Evolutionary conservation across 1,140 invertebrate species (phyloP).

Genomic region (Sycophila sp.): DNA sequence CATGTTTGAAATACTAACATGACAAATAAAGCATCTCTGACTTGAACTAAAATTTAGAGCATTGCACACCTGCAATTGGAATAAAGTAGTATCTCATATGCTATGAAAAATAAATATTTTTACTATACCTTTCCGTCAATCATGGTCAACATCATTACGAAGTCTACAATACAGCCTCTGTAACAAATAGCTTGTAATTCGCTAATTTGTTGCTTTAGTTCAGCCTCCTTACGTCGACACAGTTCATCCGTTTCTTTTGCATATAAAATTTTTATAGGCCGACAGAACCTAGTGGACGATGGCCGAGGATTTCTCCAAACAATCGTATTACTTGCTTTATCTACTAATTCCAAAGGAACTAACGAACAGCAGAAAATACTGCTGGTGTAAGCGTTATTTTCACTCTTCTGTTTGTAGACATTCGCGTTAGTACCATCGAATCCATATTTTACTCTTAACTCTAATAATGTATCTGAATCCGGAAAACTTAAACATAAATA

Average conservation of each 20-base stretch:
- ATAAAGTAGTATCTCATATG: no score
- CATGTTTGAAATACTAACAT: no score
- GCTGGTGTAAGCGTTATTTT: no score
- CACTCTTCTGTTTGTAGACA: neutral
- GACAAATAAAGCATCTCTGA: no score
- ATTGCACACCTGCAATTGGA: neutral
- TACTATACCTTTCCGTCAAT: slow-evolving; percentile 21
- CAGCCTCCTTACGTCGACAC: neutral
- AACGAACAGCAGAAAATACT: neutral
- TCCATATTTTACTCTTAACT: neutral
- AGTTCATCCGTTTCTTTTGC: neutral
- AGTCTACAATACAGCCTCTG: neutral
- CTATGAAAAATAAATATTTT: no score
- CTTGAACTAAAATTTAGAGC: neutral
- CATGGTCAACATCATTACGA: neutral
- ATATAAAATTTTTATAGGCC: neutral
- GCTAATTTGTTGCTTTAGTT: neutral
- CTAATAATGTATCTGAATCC: neutral
- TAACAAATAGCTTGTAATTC: neutral
- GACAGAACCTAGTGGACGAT: neutral
- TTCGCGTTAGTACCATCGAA: neutral
- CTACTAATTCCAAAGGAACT: neutral
- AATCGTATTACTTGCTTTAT: neutral
- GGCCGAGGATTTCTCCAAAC: neutral
- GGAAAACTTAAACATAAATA: neutral